phyloP scores from a whole-genome alignment of 2,888 invertebrate species.

The Hofmannophila pseudospretella region DNA sequence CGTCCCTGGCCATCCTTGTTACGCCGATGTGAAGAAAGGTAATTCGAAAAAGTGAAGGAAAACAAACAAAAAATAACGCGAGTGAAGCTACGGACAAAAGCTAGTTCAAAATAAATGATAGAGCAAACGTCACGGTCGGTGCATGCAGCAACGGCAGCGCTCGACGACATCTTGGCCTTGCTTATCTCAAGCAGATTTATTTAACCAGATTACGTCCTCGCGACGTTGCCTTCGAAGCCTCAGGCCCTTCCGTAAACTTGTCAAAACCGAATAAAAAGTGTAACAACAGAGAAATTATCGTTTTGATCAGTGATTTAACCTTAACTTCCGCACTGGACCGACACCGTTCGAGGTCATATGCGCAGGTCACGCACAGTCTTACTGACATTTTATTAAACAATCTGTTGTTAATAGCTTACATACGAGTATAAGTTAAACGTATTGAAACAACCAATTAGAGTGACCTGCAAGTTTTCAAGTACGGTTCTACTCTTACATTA shows the following conservation, averaged over 20 bases:
- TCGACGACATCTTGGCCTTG: slow-evolving; percentile 46
- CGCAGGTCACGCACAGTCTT: not conserved
- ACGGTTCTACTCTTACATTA: too few relatives aligned
- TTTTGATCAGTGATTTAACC: slow-evolving; percentile 17
- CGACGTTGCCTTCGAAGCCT: slow-evolving; percentile 15
- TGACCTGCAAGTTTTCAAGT: too few relatives aligned
- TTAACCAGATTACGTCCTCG: slow-evolving; percentile 33
- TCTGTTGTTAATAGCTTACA: slow-evolving; percentile 1
- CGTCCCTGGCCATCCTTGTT: too few relatives aligned
- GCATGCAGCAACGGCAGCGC: slow-evolving; percentile 20
- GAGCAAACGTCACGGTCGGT: slow-evolving; percentile 20
- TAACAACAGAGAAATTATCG: not conserved
- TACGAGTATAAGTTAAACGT: too few relatives aligned
- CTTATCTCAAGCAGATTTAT: slow-evolving; percentile 48
- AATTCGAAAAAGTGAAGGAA: too few relatives aligned
- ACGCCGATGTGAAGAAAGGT: too few relatives aligned
- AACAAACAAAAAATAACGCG: too few relatives aligned
- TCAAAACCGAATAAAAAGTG: slow-evolving; percentile 1
- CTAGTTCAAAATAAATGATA: not conserved
- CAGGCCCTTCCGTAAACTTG: slow-evolving; percentile 1
- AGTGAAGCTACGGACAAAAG: too few relatives aligned
- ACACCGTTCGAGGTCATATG: slow-evolving; percentile 13
- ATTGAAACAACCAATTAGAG: too few relatives aligned
- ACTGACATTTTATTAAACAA: not conserved
- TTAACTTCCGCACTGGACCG: slow-evolving; percentile 27